phyloP scores from a whole-genome alignment of 2,797 vertebrate species.

The Euthynnus affinis region DNA sequence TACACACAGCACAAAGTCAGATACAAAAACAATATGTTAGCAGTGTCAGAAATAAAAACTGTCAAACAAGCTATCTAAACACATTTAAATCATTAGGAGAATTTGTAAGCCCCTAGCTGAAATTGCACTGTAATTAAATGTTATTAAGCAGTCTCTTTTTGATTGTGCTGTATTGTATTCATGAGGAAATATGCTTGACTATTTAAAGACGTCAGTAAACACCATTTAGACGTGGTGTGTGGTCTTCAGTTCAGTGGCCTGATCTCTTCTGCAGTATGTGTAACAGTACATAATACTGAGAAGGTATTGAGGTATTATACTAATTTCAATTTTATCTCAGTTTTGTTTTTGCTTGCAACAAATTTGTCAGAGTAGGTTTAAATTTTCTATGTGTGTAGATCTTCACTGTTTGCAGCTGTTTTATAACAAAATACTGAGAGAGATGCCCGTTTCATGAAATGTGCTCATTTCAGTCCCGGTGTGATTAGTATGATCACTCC shows the following conservation, averaged over 20 bases:
- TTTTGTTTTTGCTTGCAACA: neutral
- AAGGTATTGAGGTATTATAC: constrained; percentile 11
- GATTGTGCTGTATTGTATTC: constrained; percentile 86
- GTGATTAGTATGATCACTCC: neutral
- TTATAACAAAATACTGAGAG: neutral
- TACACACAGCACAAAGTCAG: constrained; percentile 38
- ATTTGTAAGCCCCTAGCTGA: constrained; percentile 84
- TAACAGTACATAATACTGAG: constrained; percentile 34
- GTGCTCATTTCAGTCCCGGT: no score
- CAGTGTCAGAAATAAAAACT: constrained; percentile 62
- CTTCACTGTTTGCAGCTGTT: neutral
- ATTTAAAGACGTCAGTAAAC: constrained; percentile 83
- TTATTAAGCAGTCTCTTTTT: constrained; percentile 88
- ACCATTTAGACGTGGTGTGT: constrained; percentile 87
- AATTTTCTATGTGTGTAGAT: neutral
- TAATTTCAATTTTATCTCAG: neutral
- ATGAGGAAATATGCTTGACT: constrained; percentile 86
- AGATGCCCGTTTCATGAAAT: neutral
- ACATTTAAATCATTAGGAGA: constrained; percentile 85
- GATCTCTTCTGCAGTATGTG: constrained; percentile 43
- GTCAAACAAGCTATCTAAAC: constrained; percentile 84
- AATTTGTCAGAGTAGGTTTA: neutral
- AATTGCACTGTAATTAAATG: constrained; percentile 91
- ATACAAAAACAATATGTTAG: constrained; percentile 47
- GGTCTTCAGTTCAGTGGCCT: constrained; percentile 78